Evolutionary conservation across 2,888 invertebrate genomes (phyloP).

Genomic region (Gymnosoma rotundatum): DNA sequence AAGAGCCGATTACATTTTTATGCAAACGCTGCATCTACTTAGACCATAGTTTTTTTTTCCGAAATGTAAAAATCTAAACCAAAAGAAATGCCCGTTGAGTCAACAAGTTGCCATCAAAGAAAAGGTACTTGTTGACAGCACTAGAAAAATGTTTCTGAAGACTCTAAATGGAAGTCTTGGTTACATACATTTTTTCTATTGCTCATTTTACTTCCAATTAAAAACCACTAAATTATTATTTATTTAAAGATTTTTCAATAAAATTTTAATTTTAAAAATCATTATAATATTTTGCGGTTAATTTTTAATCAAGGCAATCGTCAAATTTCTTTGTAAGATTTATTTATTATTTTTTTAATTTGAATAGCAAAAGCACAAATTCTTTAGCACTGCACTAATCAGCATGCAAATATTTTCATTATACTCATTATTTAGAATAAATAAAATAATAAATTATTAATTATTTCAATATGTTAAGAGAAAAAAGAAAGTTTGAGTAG

Average conservation of each 20-base stretch:
- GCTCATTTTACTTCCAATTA: not conserved
- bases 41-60: too few relatives aligned
- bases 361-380: constrained; percentile 9
- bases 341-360: constrained; percentile 7
- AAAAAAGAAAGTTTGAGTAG: constrained; percentile 43
- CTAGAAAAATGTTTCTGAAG: too few relatives aligned
- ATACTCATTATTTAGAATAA: not conserved
- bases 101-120: too few relatives aligned
- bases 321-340: not conserved
- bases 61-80: too few relatives aligned
- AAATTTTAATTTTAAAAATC: constrained; percentile 22
- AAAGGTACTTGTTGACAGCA: too few relatives aligned
- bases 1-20: too few relatives aligned
- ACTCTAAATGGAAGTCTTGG: too few relatives aligned
- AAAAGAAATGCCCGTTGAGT: too few relatives aligned
- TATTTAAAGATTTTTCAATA: not conserved
- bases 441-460: too few relatives aligned
- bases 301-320: constrained; percentile 18
- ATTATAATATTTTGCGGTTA: constrained; percentile 30
- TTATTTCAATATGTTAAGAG: not conserved
- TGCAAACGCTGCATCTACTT: too few relatives aligned
- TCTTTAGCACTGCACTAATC: not conserved
- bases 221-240: constrained; percentile 11
- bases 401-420: not conserved
- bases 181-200: not conserved